These are phyloP conservation scores for Lacerta agilis DNA, from an alignment of 2,797 vertebrate genomes.

Conservation along the genomic window DNA sequence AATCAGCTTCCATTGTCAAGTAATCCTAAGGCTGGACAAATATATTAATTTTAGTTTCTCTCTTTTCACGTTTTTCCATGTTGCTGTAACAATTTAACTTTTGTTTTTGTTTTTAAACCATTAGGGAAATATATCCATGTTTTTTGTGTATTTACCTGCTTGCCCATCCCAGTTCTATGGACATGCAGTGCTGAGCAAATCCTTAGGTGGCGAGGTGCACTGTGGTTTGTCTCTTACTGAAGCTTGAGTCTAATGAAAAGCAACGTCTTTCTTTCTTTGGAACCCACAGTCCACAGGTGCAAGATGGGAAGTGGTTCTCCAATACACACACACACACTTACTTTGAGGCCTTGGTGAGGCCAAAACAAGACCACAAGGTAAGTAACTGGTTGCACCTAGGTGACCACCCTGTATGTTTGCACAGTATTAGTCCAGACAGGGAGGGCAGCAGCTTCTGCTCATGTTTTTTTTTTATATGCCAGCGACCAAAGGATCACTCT, in stretches of 20 bases:
- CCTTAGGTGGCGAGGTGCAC: not conserved
- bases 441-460: not conserved
- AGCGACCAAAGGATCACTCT: not conserved
- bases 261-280: not conserved
- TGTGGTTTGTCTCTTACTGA: not conserved
- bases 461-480: not conserved
- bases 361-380: slow-evolving; percentile 32
- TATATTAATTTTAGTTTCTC: no score
- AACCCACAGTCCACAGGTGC: not conserved
- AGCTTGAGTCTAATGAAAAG: not conserved
- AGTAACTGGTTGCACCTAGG: slow-evolving; percentile 12
- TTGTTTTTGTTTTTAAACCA: no score
- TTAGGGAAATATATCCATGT: no score
- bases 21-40: no score
- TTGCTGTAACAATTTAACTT: no score
- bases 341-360: slow-evolving; percentile 34
- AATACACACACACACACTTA: not conserved
- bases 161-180: not conserved
- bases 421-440: not conserved
- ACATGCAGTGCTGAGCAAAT: not conserved
- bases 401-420: slow-evolving; percentile 35
- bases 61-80: no score
- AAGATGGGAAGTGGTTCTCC: slow-evolving; percentile 11
- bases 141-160: not conserved
- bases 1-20: no score